Evolutionary conservation across 2,797 vertebrate genomes (phyloP).

Genomic region (Phalanger gymnotis): DNA sequence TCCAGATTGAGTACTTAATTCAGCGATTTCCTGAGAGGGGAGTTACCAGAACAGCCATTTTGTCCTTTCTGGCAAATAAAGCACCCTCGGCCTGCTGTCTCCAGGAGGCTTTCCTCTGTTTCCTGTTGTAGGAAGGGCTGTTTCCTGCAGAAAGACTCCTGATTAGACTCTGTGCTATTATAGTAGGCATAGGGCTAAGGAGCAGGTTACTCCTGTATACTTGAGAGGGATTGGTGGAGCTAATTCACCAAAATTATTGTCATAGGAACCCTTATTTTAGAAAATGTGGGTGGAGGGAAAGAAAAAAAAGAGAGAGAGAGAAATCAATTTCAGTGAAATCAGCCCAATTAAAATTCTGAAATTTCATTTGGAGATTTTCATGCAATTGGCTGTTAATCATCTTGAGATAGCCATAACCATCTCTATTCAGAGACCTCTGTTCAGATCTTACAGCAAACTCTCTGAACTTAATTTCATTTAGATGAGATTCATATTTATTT

Average conservation of each 20-base stretch:
- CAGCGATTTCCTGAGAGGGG: constrained; percentile 86
- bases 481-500: constrained; percentile 19
- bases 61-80: constrained; percentile 89
- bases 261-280: constrained; percentile 70
- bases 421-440: background rate
- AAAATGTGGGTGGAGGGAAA: constrained; percentile 54
- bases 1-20: constrained; percentile 87
- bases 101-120: constrained; percentile 89
- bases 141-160: constrained; percentile 90
- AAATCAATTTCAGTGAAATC: background rate
- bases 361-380: background rate
- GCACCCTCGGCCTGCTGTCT: constrained; percentile 90
- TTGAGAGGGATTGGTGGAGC: constrained; percentile 79
- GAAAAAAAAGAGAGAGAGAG: background rate
- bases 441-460: background rate
- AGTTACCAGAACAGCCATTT: constrained; percentile 86
- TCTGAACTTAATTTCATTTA: constrained; percentile 28
- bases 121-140: constrained; percentile 93
- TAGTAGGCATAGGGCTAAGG: constrained; percentile 80
- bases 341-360: constrained; percentile 19
- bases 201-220: constrained; percentile 78
- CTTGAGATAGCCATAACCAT: background rate
- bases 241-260: constrained; percentile 71
- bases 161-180: constrained; percentile 88
- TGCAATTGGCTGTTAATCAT: background rate